phyloP scores from a whole-genome alignment of 1,140 invertebrate species.

The Zaprionus capensis region DNA sequence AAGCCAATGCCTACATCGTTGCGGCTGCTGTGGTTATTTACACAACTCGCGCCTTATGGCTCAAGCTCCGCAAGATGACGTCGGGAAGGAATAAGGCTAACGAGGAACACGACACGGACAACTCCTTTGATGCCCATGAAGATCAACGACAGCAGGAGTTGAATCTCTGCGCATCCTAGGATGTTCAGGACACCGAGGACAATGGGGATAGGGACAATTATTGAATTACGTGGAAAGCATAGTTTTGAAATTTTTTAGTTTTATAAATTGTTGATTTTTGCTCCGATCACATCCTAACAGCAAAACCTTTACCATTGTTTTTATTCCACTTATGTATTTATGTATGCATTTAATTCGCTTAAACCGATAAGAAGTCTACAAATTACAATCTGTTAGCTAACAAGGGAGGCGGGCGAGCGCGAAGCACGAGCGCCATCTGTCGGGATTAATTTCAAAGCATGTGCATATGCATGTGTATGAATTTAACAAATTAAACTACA shows the following conservation, averaged over 20 bases:
- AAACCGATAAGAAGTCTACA: no score
- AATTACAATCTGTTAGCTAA: no score
- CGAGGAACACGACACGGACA: not conserved
- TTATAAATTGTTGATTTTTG: constrained; percentile 7
- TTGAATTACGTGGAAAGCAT: constrained; percentile 13
- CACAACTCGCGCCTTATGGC: constrained; percentile 41
- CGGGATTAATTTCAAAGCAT: no score
- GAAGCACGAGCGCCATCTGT: no score
- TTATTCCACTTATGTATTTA: no score
- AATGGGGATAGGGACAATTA: not conserved
- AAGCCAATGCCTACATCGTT: constrained; percentile 29
- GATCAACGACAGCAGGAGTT: not conserved
- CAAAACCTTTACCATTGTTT: not conserved
- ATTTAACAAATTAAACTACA: no score
- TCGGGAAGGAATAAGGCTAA: not conserved
- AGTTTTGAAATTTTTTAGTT: constrained; percentile 3
- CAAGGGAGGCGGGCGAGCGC: no score
- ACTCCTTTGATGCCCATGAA: not conserved
- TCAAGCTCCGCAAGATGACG: constrained; percentile 31
- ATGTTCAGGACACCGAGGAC: not conserved
- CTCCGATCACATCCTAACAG: constrained; percentile 1
- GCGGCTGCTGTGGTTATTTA: constrained; percentile 46
- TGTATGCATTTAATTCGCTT: no score
- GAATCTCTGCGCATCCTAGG: not conserved
- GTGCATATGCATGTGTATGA: no score